Evolutionary conservation across 2,797 vertebrate species (phyloP).

Genomic region (Sarcoramphus papa): DNA sequence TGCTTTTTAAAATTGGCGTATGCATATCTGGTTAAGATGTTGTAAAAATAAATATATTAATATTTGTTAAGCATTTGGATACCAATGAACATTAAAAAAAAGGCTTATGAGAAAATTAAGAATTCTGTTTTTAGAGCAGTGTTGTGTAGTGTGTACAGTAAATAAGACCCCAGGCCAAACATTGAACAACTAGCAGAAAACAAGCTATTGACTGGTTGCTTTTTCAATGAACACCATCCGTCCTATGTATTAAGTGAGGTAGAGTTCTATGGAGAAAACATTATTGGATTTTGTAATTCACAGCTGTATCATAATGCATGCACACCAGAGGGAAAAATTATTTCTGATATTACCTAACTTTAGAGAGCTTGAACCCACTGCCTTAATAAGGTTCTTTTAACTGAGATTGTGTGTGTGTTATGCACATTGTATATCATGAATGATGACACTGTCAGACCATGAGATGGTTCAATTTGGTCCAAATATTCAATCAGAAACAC

Average conservation of each 20-base stretch:
- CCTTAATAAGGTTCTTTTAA: neutral
- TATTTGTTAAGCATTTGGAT: neutral
- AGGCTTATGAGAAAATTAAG: neutral
- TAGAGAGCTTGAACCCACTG: neutral
- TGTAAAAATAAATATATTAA: neutral
- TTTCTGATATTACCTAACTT: neutral
- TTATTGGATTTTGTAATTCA: neutral
- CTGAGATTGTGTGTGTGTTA: neutral
- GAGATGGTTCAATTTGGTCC: neutral
- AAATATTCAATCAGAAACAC: neutral
- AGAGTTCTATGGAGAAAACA: neutral
- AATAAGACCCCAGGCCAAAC: neutral
- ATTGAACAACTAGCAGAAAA: neutral
- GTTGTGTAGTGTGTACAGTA: neutral
- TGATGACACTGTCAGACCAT: neutral
- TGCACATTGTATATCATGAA: neutral
- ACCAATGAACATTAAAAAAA: neutral
- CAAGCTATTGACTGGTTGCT: neutral
- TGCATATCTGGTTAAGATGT: neutral
- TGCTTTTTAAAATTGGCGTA: neutral
- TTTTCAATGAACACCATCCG: neutral
- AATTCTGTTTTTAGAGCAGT: neutral
- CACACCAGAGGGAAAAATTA: neutral
- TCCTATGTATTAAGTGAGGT: neutral
- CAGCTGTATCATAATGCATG: neutral